phyloP scores from a whole-genome alignment of 2,797 vertebrate species.

The Mionectes olivaceus region DNA sequence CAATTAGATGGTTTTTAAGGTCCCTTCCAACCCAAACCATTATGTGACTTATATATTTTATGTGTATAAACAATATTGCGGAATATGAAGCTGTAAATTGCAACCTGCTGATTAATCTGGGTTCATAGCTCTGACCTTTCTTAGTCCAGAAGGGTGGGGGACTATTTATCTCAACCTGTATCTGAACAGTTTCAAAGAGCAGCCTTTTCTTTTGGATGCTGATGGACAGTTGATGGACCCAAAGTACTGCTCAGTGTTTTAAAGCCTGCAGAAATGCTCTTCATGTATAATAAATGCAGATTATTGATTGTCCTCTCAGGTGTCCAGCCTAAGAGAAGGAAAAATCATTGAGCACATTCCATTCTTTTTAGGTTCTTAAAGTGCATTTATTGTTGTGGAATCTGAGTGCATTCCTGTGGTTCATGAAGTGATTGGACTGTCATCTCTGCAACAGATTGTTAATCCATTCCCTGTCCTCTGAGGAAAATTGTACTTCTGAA shows the following conservation, averaged over 20 bases:
- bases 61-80: background rate
- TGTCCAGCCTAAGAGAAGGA: background rate
- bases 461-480: background rate
- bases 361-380: background rate
- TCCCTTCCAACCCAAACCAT: background rate
- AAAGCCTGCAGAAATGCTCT: background rate
- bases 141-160: background rate
- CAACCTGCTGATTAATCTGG: background rate
- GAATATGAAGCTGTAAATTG: background rate
- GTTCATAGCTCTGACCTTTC: background rate
- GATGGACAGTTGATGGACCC: background rate
- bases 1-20: background rate
- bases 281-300: background rate
- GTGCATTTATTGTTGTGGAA: background rate
- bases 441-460: background rate
- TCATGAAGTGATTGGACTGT: background rate
- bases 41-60: background rate
- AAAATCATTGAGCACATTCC: background rate
- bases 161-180: rapidly evolving
- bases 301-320: background rate
- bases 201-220: background rate
- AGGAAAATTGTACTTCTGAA: background rate
- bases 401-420: slow-evolving; percentile 21
- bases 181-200: background rate
- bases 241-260: background rate